Base-by-base conservation (phyloP, 2,888 invertebrate genomes). In the Rhamphomyia laevipes region DNA sequence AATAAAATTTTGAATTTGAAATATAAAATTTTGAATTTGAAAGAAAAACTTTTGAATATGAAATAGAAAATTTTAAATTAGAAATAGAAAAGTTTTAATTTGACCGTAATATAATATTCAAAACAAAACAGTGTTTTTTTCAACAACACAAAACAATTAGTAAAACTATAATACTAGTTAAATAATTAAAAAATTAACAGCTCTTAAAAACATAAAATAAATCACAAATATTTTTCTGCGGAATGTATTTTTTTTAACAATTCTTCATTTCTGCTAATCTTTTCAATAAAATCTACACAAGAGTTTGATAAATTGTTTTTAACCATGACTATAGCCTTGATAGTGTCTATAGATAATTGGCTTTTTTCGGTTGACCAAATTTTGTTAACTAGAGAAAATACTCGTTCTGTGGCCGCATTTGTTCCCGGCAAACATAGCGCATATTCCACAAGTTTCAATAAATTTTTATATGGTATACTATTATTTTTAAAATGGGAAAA, bases 361-460 rank as follows among this genome's bases (percentile, higher is more conserved):
- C 18, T 44, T 16, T 44, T 40, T 43, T 47, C 38, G 21, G 43
- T 31, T 27, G 48, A 21, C 44, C 43, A 44, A 31, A 45, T 41
- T 45, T 45, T 40, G 40, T 48, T 48, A 18, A 48, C 40, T 17
- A 45, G 23, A 9, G 37, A 23, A 38, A 48, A 48, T 16, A 48
- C 30, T 37, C 35, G 37, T 48, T 37, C 37, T 48, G 43, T 48
- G 37, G 38, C 43, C 43, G 37, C 35, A 48, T 48, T 48, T 37
- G 47, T 48, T 17, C 31, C 46, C 30, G 30, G 17, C 17, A 41
- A 31, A 46, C 46, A 46, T 16, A 46, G 40, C 16, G 40, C 31
- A 23, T 46, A 38, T 38, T 46, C 46, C 12, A 46, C 30, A 17
- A 46, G 3, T 46, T 46, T 46, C 40, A 18, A 17, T 21, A 45